A percentile compares a stretch with the other conserved stretches of the same genome.
Evolutionary conservation across 2,888 invertebrate species (phyloP).

Genomic region (Osmoderma eremita): DNA sequence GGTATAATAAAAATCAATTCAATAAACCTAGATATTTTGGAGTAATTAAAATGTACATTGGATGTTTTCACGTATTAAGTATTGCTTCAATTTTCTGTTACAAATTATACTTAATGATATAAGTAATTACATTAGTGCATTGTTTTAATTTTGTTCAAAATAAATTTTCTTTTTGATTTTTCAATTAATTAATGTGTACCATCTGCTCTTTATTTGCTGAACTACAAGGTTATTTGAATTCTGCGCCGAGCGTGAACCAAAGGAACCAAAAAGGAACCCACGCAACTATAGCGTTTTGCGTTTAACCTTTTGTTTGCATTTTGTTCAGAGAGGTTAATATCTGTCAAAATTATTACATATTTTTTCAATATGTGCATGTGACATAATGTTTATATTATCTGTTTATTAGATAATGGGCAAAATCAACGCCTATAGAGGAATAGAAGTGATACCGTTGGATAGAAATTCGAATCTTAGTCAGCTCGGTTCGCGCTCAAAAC

Average conservation of each 20-base stretch:
- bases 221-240: not conserved
- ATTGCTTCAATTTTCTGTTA: no score
- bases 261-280: constrained; percentile 16
- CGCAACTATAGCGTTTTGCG: no score
- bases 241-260: constrained; percentile 5
- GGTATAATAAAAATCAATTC: no score
- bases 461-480: constrained; percentile 32
- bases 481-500: constrained; percentile 30
- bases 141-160: not conserved
- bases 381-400: constrained; percentile 13
- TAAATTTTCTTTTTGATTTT: not conserved
- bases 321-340: constrained; percentile 31
- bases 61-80: no score
- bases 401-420: constrained; percentile 50
- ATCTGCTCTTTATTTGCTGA: not conserved
- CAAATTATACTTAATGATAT: no score
- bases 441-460: constrained; percentile 51
- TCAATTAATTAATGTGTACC: not conserved
- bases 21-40: no score
- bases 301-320: constrained; percentile 25
- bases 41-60: no score
- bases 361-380: constrained; percentile 27
- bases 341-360: constrained; percentile 38
- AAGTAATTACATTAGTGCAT: no score
- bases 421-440: constrained; percentile 46